phyloP scores from a whole-genome alignment of 2,888 invertebrate species.

The Ceriagrion tenellum region DNA sequence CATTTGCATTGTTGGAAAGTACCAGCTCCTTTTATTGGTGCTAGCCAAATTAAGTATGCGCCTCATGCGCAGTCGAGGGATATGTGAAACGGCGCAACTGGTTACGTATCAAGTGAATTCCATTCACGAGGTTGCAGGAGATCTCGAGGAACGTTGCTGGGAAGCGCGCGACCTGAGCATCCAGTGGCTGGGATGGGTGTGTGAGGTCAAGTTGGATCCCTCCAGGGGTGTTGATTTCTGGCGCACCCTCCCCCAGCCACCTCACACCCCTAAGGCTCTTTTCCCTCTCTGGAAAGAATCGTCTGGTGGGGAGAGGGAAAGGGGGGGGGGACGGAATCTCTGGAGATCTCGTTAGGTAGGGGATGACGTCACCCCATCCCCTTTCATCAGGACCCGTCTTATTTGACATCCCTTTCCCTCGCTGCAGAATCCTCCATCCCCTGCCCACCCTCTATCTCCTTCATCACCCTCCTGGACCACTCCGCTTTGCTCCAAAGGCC shows the following conservation, averaged over 20 bases:
- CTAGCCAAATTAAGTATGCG: too few relatives aligned
- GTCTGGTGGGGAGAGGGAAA: too few relatives aligned
- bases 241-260: not conserved
- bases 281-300: not conserved
- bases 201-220: not conserved
- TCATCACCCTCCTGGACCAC: not conserved
- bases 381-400: conserved; percentile 38
- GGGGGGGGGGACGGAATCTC: not conserved
- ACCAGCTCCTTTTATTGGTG: too few relatives aligned
- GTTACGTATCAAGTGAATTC: not conserved
- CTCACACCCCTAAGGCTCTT: not conserved
- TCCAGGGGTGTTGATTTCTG: not conserved
- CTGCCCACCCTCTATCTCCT: not conserved
- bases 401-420: not conserved
- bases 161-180: not conserved
- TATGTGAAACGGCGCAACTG: too few relatives aligned
- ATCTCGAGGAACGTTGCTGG: not conserved
- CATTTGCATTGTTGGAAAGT: too few relatives aligned
- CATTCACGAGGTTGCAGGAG: not conserved
- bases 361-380: conserved; percentile 53
- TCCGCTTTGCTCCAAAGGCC: not conserved
- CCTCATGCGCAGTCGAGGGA: too few relatives aligned
- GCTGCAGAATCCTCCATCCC: not conserved
- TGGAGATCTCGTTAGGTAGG: conserved; percentile 51
- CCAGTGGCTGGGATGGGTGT: not conserved